Base-by-base conservation (phyloP, 1,140 invertebrate species). In the Centruroides sculpturatus region DNA sequence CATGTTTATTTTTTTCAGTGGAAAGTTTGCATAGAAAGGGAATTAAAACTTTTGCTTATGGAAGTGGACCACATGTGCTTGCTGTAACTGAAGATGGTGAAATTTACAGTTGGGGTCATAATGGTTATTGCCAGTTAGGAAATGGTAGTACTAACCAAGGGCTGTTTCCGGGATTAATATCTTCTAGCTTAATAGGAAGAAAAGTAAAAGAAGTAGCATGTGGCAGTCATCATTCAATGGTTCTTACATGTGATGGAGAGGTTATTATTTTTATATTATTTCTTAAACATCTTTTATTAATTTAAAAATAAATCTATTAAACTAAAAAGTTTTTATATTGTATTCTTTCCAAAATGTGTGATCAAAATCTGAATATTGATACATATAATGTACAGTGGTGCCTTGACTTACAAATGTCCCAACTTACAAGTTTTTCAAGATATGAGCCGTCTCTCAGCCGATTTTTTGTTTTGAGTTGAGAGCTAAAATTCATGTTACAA, bases 71-170 rank as follows among this genome's bases (percentile, higher is more conserved):
- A 13, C 82, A 85, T 71, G 80, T 85, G 9, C 68, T 85, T 54
- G 83, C 81, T 4, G 76, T 80, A 3, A 80, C 82, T 13, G 70
- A 74, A 62, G 77, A 70, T 66, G 82, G 82, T 58, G 76, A 82
- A 63, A 70, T 83, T 55, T 84, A 79, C 70, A 79, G 80, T 47
- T 85, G 83, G 83, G 83, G 83, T 23, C 79, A 83, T 68, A 85
- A 85, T 74, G 79, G 77, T 7, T 83, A 81, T 46, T 66, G 66
- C 23, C 71, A 82, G 71, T 71, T 84, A 11, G 82, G 82, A 55
- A 82, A 82, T 67, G 81, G 80, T 49, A 78, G 77, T 5, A 77
- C 80, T 3, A 80, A 77, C 69, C 80, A 81, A 70, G 75, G 76
- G 46, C 67, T 77, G 3, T 69, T 69, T 47, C 81, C 81, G 35